Percentiles rank a stretch among this genome's conserved stretches.
Evolutionary conservation across 2,888 invertebrate genomes (phyloP).

Genomic region (Orthonevra nobilis): DNA sequence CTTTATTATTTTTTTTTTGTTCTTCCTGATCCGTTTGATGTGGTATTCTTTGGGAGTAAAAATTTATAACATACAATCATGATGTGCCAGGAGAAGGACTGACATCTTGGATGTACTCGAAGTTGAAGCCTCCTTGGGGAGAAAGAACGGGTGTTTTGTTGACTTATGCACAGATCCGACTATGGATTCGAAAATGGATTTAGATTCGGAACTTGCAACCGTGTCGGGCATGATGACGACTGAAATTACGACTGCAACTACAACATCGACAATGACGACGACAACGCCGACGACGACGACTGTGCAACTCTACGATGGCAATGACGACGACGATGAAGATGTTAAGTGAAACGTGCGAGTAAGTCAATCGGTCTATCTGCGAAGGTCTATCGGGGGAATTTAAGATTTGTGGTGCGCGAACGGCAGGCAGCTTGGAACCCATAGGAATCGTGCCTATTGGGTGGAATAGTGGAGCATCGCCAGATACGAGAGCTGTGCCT

Average conservation of each 20-base stretch:
- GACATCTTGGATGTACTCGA: constrained; percentile 45
- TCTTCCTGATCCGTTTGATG: constrained; percentile 51
- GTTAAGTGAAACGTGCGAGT: constrained; percentile 68
- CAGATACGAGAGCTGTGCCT: constrained; percentile 33
- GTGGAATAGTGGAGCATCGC: constrained; percentile 53
- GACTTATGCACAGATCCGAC: constrained; percentile 14
- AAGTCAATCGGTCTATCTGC: constrained; percentile 69
- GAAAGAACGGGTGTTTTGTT: background rate
- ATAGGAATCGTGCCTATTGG: constrained; percentile 64
- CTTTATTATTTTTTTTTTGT: constrained; percentile 13
- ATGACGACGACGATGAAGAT: constrained; percentile 53
- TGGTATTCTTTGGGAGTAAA: constrained; percentile 33
- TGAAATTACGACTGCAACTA: constrained; percentile 13
- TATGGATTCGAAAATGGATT: constrained; percentile 29
- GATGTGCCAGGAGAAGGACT: constrained; percentile 38
- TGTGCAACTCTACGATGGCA: background rate
- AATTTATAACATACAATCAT: constrained; percentile 62
- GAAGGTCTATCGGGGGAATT: constrained; percentile 67
- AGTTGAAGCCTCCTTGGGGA: constrained; percentile 36
- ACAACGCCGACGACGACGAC: too few species aligned
- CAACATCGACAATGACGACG: constrained; percentile 16
- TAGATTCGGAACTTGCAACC: constrained; percentile 17
- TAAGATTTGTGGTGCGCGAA: constrained; percentile 61
- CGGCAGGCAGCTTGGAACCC: constrained; percentile 30
- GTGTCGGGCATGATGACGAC: constrained; percentile 45